Evolutionary conservation across 2,888 invertebrate species (phyloP), one percentile per base, ranked within the genome.

Genomic region (Clepsis dumicolana): DNA sequence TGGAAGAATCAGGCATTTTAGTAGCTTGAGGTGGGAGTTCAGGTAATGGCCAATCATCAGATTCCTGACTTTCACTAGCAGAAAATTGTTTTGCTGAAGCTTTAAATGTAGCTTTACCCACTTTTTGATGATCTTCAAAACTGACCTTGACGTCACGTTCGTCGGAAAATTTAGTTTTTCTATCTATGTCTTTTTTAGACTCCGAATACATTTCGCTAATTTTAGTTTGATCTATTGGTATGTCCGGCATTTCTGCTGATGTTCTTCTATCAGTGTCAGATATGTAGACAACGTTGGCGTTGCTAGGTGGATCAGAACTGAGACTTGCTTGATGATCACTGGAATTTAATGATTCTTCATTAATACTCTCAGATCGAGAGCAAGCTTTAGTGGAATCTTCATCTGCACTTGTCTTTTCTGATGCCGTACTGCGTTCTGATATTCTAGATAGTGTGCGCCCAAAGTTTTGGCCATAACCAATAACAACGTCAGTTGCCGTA

Each of bases 371-470:
- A 2, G 97, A 97, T 71, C 97, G 95, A 1, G 97, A 97, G 71
- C 97, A 97, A 3, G 96, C 97, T 87, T 97, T 97, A 32, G 97
- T 97, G 0, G 97, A 96, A 89, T 97, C 97, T 83, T 97, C 97
- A 78, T 97, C 96, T 71, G 97, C 96, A 80, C 97, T 97, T 2
- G 97, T 97, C 85, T 97, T 97, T 83, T 97, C 97, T 0, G 97
- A 97, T 12, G 97, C 97, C 10, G 98, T 98, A 74, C 97, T 98
- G 52, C 97, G 94, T 88, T 98, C 98, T 0, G 97, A 98, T 81
- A 98, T 98, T 72, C 98, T 94, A 0, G 97, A 97, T 29, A 98
- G 92, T 0, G 98, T 98, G 52, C 98, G 94, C 0, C 96, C 95
- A 87, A 97, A 97, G 53, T 96, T 96, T 70, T 96, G 95, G 7